Evolutionary conservation across 2,113 vertebrate genomes (phyloP).

Genomic region (Apteryx owenii): DNA sequence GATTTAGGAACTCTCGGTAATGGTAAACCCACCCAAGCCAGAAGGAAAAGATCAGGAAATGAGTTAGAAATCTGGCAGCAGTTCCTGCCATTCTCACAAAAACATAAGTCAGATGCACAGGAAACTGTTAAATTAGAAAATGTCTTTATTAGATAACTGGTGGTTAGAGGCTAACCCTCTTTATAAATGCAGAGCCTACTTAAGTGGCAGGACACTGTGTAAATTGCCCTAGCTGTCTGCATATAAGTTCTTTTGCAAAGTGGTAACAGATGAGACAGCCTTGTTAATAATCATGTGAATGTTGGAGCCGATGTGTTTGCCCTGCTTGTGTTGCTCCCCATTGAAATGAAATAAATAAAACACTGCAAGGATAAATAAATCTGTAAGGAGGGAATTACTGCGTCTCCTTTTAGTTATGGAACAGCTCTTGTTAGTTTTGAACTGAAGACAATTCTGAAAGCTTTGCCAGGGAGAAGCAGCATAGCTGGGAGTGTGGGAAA

Average conservation of each 20-base stretch:
- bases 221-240: not conserved
- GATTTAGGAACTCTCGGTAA: constrained; percentile 14
- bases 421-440: not conserved
- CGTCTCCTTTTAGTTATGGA: not conserved
- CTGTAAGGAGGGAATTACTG: not conserved
- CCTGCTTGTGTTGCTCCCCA: not conserved
- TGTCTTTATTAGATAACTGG: constrained; percentile 64
- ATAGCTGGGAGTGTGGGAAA: not conserved
- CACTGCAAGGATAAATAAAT: not conserved
- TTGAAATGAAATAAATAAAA: not conserved
- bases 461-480: not conserved
- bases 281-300: not conserved
- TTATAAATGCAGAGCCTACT: not conserved
- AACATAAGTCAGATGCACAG: constrained; percentile 20
- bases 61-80: constrained; percentile 32
- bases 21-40: not conserved
- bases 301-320: not conserved
- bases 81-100: constrained; percentile 3
- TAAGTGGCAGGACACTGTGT: not conserved
- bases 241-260: constrained; percentile 11
- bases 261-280: not conserved
- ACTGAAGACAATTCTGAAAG: not conserved
- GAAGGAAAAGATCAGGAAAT: constrained; percentile 38
- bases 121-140: constrained; percentile 68
- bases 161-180: not conserved